phyloP scores from a whole-genome alignment of 2,797 vertebrate genomes.

The Nothura maculosa region DNA sequence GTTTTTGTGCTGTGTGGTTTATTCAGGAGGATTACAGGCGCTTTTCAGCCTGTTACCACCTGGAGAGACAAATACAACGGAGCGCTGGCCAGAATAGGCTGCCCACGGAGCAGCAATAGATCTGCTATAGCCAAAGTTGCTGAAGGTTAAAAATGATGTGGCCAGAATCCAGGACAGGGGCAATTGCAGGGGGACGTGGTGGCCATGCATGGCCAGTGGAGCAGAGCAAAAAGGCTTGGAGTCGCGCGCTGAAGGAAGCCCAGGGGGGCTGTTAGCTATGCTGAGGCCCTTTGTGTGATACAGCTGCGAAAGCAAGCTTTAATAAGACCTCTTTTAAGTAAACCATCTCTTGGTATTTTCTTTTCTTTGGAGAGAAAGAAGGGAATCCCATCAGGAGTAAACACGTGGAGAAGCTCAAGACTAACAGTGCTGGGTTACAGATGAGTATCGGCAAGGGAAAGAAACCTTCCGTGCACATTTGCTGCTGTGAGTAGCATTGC shows the following conservation, averaged over 20 bases:
- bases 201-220: fast-evolving
- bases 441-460: fast-evolving
- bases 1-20: not conserved
- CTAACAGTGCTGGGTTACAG: not conserved
- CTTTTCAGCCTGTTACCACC: conserved; percentile 56
- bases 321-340: not conserved
- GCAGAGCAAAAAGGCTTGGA: not conserved
- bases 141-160: not conserved
- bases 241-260: fast-evolving
- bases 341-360: not conserved
- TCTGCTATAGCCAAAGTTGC: conserved; percentile 17
- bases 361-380: not conserved
- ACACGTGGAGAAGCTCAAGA: not conserved
- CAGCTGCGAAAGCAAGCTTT: not conserved
- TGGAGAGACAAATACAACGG: conserved; percentile 51
- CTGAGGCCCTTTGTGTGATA: not conserved
- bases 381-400: no score
- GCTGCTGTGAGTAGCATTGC: not conserved
- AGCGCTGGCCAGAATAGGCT: not conserved
- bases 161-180: not conserved
- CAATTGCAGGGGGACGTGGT: not conserved
- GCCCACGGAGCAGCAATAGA: conserved; percentile 19
- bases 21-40: conserved; percentile 39
- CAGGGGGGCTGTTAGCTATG: fast-evolving
- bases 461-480: fast-evolving